A percentile compares a stretch with the other conserved stretches of the same genome.
Evolutionary conservation across 2,797 vertebrate species (phyloP).

Genomic region (Phataginus tetradactyla): DNA sequence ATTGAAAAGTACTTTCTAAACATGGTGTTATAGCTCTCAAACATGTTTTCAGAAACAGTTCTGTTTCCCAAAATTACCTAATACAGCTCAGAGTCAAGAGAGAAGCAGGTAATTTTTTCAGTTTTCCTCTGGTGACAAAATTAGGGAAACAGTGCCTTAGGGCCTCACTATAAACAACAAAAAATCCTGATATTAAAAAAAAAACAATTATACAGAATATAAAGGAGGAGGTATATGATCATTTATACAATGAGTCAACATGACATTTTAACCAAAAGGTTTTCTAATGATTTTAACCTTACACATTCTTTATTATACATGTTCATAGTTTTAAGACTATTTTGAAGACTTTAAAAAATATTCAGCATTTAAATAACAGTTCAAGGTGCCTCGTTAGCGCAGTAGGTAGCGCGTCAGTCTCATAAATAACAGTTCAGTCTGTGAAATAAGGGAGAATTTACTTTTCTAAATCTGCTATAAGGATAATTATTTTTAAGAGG

Average conservation of each 20-base stretch:
- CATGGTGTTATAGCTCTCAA: background rate
- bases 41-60: background rate
- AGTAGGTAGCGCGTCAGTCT: too few relatives aligned
- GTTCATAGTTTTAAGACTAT: background rate
- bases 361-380: background rate
- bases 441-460: background rate
- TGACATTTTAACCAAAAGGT: background rate
- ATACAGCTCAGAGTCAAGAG: background rate
- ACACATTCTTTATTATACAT: background rate
- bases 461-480: background rate
- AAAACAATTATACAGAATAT: background rate
- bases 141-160: background rate
- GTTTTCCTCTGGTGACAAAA: background rate
- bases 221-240: background rate
- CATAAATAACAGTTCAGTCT: background rate
- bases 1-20: background rate
- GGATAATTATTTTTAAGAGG: background rate
- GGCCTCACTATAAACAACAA: background rate
- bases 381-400: too few relatives aligned
- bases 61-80: background rate
- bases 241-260: background rate
- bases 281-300: background rate
- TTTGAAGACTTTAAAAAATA: background rate
- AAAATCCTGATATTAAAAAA: background rate
- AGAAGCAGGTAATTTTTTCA: background rate